Evolutionary conservation across 2,888 invertebrate species (phyloP).

Genomic region (Sminthurinus aureus): DNA sequence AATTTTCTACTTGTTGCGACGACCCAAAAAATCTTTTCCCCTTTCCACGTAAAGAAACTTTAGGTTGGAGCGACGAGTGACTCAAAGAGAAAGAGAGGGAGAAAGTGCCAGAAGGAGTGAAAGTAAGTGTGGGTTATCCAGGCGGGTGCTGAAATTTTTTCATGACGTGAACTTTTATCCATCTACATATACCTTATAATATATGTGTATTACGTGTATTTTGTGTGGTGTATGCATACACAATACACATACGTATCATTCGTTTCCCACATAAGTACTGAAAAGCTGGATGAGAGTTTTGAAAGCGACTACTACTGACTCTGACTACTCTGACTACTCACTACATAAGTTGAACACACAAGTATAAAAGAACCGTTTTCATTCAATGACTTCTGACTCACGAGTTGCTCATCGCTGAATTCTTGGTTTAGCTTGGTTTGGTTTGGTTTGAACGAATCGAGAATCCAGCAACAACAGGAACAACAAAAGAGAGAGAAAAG

Average conservation of each 20-base stretch:
- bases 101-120: background rate
- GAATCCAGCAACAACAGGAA: too few relatives aligned
- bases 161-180: constrained; percentile 23
- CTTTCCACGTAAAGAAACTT: too few relatives aligned
- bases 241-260: too few relatives aligned
- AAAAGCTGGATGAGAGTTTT: too few relatives aligned
- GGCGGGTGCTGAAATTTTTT: constrained; percentile 16
- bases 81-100: background rate
- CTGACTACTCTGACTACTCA: background rate
- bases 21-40: constrained; percentile 12
- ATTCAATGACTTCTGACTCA: constrained; percentile 39
- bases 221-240: too few relatives aligned
- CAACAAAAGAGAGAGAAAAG: too few relatives aligned
- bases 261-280: too few relatives aligned
- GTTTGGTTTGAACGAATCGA: too few relatives aligned
- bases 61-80: background rate
- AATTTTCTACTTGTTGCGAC: constrained; percentile 31
- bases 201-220: too few relatives aligned
- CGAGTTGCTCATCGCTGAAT: constrained; percentile 32
- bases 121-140: background rate
- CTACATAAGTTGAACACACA: background rate
- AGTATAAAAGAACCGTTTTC: constrained; percentile 34
- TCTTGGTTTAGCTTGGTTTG: constrained; percentile 4
- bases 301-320: too few relatives aligned
- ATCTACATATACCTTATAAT: background rate